phyloP scores from a whole-genome alignment of 2,888 invertebrate species.

The Polymixis flavicincta region DNA sequence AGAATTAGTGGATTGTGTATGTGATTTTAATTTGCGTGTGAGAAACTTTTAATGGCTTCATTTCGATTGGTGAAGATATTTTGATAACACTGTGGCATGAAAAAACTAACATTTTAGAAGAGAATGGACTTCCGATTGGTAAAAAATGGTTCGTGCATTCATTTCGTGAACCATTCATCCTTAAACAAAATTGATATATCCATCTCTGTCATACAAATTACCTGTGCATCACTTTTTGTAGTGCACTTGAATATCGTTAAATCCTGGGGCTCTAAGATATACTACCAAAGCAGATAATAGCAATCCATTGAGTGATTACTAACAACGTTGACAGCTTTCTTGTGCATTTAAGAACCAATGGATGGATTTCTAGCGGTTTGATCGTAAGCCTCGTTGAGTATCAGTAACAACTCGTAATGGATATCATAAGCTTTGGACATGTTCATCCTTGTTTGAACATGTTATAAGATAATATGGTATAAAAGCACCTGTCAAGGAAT shows the following conservation, averaged over 20 bases:
- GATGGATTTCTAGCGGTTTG: not conserved
- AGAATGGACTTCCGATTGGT: not conserved
- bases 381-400: not conserved
- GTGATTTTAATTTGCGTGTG: slow-evolving; percentile 31
- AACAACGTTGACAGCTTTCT: not conserved
- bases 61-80: slow-evolving; percentile 1
- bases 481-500: slow-evolving; percentile 18
- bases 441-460: slow-evolving; percentile 16
- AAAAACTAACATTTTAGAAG: not conserved
- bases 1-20: slow-evolving; percentile 33
- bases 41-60: not conserved
- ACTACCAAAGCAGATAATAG: not conserved
- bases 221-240: slow-evolving; percentile 50
- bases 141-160: not conserved
- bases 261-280: not conserved
- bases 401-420: slow-evolving; percentile 6
- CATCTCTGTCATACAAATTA: slow-evolving; percentile 13
- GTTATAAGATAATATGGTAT: slow-evolving; percentile 16
- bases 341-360: slow-evolving; percentile 8
- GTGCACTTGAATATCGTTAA: not conserved
- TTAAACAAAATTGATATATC: not conserved
- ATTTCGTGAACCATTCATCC: not conserved
- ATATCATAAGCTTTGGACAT: slow-evolving; percentile 26
- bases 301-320: slow-evolving; percentile 5
- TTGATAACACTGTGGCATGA: not conserved